A percentile compares a stretch with the other conserved stretches of the same genome.
Conservation (phyloP, 2,888 invertebrate genomes). For the Myopa tessellatipennis region DNA sequence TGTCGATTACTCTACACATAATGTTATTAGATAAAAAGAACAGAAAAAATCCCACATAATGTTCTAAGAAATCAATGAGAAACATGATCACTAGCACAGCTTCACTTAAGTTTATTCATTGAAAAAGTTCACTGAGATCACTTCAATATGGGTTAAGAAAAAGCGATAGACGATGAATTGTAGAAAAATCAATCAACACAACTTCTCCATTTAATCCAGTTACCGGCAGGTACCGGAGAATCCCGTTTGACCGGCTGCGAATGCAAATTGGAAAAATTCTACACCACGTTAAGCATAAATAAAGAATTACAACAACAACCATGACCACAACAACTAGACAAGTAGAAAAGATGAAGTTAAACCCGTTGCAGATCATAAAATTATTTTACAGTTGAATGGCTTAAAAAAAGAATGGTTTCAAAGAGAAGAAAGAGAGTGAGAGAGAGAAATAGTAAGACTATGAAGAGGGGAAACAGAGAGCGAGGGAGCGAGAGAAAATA, state of each 20-base stretch:
- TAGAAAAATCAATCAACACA: constrained; percentile 9
- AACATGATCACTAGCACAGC: no score
- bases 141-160: background rate
- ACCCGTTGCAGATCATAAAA: constrained; percentile 36
- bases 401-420: constrained; percentile 43
- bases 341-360: constrained; percentile 33
- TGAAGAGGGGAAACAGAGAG: background rate
- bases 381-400: constrained; percentile 33
- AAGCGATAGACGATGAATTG: background rate
- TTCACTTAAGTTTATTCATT: background rate
- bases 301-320: constrained; percentile 10
- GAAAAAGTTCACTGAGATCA: constrained; percentile 1
- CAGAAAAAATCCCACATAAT: no score
- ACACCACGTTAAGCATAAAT: background rate
- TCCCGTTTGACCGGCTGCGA: constrained; percentile 23
- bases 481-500: background rate
- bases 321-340: constrained; percentile 16
- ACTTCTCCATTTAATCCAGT: constrained; percentile 6
- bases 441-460: background rate
- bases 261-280: constrained; percentile 18
- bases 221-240: constrained; percentile 2
- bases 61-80: no score
- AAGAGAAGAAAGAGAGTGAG: background rate
- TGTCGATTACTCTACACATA: no score
- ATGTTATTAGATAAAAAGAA: no score